These are phyloP conservation scores for Sparidentex hasta DNA, from an alignment of 2,797 vertebrate species.

Conservation along the genomic window DNA sequence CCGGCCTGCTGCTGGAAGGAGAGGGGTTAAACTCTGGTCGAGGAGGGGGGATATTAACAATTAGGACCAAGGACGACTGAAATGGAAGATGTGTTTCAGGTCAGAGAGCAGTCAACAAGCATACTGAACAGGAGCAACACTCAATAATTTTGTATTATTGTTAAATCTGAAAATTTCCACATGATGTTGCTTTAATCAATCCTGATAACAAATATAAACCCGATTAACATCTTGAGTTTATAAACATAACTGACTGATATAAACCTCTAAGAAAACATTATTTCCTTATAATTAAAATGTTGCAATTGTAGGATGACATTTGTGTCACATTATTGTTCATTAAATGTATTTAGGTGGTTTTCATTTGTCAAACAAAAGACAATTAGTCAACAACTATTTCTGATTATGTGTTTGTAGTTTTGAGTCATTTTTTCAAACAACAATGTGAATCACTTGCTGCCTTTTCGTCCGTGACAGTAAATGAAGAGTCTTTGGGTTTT, in stretches of 20 bases:
- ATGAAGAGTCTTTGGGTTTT: too few relatives aligned
- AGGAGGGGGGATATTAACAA: conserved; percentile 5
- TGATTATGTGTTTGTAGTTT: too few relatives aligned
- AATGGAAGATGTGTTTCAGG: neutral
- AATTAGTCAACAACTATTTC: too few relatives aligned
- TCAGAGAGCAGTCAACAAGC: neutral
- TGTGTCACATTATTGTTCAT: neutral
- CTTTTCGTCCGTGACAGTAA: too few relatives aligned
- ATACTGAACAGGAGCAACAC: neutral
- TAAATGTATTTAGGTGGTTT: neutral
- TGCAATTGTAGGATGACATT: neutral
- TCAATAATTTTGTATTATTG: neutral
- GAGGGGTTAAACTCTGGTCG: conserved; percentile 26
- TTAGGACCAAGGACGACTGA: neutral
- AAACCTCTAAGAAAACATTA: neutral
- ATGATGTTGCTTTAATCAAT: neutral
- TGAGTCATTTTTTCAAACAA: too few relatives aligned
- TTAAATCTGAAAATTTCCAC: neutral
- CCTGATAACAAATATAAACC: neutral
- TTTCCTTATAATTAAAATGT: neutral
- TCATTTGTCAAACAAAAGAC: too few relatives aligned
- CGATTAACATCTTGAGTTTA: neutral
- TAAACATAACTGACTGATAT: neutral
- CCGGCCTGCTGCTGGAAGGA: conserved; percentile 30
- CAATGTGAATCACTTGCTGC: too few relatives aligned